Evolutionary conservation across 2,888 invertebrate species (phyloP), one percentile per base, ranked within the genome.

Genomic region (Lissocephala sabroskyi): DNA sequence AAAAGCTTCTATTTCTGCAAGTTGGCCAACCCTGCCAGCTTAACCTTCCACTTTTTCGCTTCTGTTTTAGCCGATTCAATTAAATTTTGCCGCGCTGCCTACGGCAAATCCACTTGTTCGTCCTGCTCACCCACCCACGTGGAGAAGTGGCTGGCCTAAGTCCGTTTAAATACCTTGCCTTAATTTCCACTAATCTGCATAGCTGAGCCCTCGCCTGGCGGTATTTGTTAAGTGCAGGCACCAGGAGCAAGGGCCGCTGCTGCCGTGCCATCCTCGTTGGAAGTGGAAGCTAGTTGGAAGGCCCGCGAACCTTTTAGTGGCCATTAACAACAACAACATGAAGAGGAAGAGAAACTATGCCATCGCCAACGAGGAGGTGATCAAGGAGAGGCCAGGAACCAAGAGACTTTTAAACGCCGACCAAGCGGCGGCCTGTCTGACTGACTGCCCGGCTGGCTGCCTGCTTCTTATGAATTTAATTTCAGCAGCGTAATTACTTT

Each of bases 401-500:
- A 32, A 32, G 36, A 62, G 70, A 47, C 76, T 73, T 68, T 73
- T 76, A 73, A 68, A 76, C 54, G 73, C 36, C 45, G 33, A 53
- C 33, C 28, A 42, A 3, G 13, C 18, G 23, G 10, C 11, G 11
- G 28, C 7, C 19, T 18, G 42, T 18, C 30, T n/a, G 41, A 4
- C 29, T 16, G 30, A 16, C 19, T 18, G 3, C n/a, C 33, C 18
- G 13, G 11, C 32, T 30, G 37, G 17, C 43, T 45, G 53, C 52
- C 43, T 49, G 51, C 59, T 76, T 76, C 79, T 78, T 73, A 65
- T 76, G 76, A 79, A 79, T 77, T 77, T 78, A 76, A 79, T 78
- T 79, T 77, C 63, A 75, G 76, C 79, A 63, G 65, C 79, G 74
- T 79, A 77, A 77, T 79, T 79, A 77, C 76, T 79, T 77, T 79